These are phyloP conservation scores for Oryctes rhinoceros DNA, from an alignment of 1,140 invertebrate genomes.

Conservation along the genomic window DNA sequence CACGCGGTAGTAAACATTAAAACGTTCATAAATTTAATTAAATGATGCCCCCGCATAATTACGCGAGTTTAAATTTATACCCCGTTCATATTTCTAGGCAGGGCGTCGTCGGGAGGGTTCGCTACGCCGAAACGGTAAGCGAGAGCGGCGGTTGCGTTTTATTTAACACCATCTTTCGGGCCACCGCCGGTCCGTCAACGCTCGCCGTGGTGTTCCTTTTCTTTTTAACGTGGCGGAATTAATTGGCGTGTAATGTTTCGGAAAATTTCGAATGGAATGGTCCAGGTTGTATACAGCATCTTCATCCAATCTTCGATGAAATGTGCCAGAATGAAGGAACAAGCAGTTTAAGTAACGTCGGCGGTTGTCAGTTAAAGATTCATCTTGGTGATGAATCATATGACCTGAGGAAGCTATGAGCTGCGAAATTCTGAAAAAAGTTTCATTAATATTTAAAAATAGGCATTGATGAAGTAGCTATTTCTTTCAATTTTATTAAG, in stretches of 20 bases:
- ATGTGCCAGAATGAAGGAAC: too few relatives aligned
- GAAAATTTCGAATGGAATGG: not conserved
- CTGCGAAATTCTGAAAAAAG: too few relatives aligned
- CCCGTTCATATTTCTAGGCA: not conserved
- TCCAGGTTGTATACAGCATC: too few relatives aligned
- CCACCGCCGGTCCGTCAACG: not conserved
- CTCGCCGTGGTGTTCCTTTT: not conserved
- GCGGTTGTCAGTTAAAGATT: too few relatives aligned
- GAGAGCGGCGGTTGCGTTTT: not conserved
- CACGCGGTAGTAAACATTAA: not conserved
- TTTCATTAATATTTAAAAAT: too few relatives aligned
- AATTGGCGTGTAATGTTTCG: not conserved
- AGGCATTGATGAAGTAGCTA: too few relatives aligned
- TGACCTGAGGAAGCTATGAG: too few relatives aligned
- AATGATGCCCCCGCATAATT: constrained; percentile 13
- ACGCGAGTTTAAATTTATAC: constrained; percentile 11
- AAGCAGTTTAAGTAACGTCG: too few relatives aligned
- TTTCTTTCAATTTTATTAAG: too few relatives aligned
- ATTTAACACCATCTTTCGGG: not conserved
- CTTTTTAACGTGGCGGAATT: not conserved
- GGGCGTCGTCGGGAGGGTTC: not conserved
- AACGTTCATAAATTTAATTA: constrained; percentile 23
- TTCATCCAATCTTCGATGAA: too few relatives aligned
- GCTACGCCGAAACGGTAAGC: not conserved
- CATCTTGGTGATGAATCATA: too few relatives aligned